These are phyloP conservation scores for Chamaetylas fuelleborni DNA, from an alignment of 2,113 vertebrate species.

Conservation along the genomic window DNA sequence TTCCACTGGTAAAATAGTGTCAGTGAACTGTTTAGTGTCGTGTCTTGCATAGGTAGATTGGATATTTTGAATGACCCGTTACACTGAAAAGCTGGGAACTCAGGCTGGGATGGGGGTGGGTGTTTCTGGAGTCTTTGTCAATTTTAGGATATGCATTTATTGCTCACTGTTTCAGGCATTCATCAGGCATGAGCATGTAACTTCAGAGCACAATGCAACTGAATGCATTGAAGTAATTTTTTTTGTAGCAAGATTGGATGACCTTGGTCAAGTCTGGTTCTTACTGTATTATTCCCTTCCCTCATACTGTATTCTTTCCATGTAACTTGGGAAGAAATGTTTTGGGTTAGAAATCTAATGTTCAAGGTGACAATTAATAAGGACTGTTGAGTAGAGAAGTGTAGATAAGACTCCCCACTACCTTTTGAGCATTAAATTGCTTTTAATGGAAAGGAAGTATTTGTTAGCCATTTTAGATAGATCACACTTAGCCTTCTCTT, in stretches of 20 bases:
- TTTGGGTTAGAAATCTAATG: conserved; percentile 34
- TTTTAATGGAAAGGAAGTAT: background rate
- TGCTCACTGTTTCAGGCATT: background rate
- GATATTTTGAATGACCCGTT: background rate
- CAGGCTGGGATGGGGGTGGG: background rate
- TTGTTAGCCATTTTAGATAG: background rate
- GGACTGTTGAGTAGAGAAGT: background rate
- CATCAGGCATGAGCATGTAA: background rate
- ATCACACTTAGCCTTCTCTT: background rate
- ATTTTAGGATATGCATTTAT: background rate
- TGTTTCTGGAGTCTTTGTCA: background rate
- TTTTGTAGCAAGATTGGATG: background rate
- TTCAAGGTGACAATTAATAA: conserved; percentile 29
- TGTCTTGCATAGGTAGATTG: background rate
- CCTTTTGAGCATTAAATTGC: background rate
- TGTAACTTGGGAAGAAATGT: background rate
- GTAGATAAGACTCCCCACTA: background rate
- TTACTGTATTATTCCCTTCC: conserved; percentile 22
- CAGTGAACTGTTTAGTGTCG: background rate
- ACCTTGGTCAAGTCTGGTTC: conserved; percentile 19
- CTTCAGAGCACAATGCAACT: background rate
- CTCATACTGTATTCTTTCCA: background rate
- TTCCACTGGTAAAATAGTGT: background rate
- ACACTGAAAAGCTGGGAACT: background rate
- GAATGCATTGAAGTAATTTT: background rate